A percentile compares a stretch with the other conserved stretches of the same genome.
Evolutionary conservation across 92 coral and sea anemone genomes (phyloP).

Genomic region (Muricea muricata): DNA sequence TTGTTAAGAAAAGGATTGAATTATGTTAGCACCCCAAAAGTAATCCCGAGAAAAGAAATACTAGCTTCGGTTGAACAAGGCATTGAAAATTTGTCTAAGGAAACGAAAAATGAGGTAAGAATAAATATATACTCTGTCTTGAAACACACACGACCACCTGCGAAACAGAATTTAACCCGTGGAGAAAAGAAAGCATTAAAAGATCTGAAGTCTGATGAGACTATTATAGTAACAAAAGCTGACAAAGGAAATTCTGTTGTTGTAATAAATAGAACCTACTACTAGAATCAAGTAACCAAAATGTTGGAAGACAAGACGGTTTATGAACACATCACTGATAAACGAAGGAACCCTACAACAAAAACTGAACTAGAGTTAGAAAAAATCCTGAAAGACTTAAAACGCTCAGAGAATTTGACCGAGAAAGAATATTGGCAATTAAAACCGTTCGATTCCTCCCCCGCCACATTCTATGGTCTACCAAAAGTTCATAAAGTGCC

Average conservation of each 20-base stretch:
- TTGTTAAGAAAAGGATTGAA: no score
- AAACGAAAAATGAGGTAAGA: not conserved
- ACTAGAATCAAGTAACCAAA: not conserved
- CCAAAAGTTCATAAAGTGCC: slow-evolving; percentile 38
- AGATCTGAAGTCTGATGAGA: slow-evolving; percentile 36
- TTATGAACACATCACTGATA: slow-evolving; percentile 7
- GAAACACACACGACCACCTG: slow-evolving; percentile 23
- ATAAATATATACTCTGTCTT: not conserved
- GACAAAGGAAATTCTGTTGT: slow-evolving; percentile 55
- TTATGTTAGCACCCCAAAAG: not conserved
- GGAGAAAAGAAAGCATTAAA: slow-evolving; percentile 26
- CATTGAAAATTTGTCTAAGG: not conserved
- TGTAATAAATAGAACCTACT: not conserved
- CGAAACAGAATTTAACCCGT: slow-evolving; percentile 55
- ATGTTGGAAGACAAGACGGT: slow-evolving; percentile 18
- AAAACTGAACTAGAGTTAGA: not conserved
- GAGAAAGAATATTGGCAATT: slow-evolving; percentile 5
- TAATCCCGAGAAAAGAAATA: not conserved
- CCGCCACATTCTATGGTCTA: slow-evolving; percentile 31
- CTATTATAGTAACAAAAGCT: slow-evolving; percentile 51
- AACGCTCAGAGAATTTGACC: not conserved
- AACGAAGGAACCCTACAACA: not conserved
- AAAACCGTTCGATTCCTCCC: not conserved
- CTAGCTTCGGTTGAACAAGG: slow-evolving; percentile 2
- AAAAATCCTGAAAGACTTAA: slow-evolving; percentile 1